Percentiles rank a stretch among this genome's conserved stretches.
phyloP scores from a whole-genome alignment of 2,113 vertebrate species.

The Gallinago jamesoni region DNA sequence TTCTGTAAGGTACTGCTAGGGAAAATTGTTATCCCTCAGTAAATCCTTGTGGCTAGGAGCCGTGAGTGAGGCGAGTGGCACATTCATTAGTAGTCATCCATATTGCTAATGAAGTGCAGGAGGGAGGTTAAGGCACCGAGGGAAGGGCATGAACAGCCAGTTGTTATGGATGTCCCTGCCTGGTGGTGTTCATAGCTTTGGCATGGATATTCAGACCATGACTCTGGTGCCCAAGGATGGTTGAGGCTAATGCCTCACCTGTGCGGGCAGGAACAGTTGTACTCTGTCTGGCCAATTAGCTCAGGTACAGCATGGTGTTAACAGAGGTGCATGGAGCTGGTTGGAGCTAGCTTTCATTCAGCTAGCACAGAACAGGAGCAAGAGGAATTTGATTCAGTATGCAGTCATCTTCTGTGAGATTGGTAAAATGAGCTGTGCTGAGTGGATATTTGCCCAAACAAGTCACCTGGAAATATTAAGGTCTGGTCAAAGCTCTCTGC shows the following conservation, averaged over 20 bases:
- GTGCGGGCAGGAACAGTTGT: background rate
- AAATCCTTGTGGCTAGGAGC: background rate
- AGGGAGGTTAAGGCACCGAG: background rate
- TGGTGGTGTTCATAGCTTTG: background rate
- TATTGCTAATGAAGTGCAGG: background rate
- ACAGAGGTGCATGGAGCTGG: background rate
- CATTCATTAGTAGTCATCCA: background rate
- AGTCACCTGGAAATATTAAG: background rate
- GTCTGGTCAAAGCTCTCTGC: background rate
- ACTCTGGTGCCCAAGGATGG: background rate
- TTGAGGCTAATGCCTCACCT: background rate
- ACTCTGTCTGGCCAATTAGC: background rate
- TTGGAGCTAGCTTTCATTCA: background rate
- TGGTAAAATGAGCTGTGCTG: fast-evolving
- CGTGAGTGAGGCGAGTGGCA: background rate
- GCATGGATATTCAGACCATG: background rate
- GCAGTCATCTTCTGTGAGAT: background rate
- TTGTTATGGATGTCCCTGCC: background rate
- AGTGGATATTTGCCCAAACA: background rate
- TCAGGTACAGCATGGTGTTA: background rate
- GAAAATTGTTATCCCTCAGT: background rate
- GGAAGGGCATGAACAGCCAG: background rate
- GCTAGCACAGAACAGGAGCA: background rate
- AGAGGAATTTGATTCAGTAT: background rate
- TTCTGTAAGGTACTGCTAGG: background rate